Evolutionary conservation across 2,888 invertebrate genomes (phyloP).

Genomic region (Epinotia nisella): DNA sequence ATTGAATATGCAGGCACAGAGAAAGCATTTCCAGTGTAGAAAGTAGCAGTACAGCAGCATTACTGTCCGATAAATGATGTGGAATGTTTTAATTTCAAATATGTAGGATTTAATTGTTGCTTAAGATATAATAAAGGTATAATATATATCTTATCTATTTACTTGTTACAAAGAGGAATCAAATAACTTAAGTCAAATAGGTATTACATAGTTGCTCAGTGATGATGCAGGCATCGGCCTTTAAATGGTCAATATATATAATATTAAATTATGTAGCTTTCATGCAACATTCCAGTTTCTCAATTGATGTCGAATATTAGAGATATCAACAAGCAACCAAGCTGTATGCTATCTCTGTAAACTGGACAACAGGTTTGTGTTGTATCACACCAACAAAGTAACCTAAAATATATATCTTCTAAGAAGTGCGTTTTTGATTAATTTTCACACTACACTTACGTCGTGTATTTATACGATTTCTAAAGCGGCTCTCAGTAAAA

Average conservation of each 20-base stretch:
- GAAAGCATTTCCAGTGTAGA: constrained; percentile 6
- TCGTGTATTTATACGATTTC: constrained; percentile 57
- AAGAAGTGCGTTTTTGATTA: constrained; percentile 42
- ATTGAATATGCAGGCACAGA: neutral
- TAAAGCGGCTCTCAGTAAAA: constrained; percentile 57
- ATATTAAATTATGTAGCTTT: constrained; percentile 7
- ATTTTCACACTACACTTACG: constrained; percentile 39
- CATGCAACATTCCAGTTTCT: constrained; percentile 1
- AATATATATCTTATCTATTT: neutral
- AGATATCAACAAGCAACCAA: constrained; percentile 9
- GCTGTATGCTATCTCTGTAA: neutral
- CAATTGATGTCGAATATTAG: constrained; percentile 8
- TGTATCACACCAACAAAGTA: constrained; percentile 23
- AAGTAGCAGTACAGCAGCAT: neutral
- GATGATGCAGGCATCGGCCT: neutral
- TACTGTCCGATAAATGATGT: neutral
- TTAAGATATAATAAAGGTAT: too few relatives aligned
- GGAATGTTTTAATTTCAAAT: neutral
- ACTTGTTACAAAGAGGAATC: neutral
- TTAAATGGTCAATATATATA: neutral
- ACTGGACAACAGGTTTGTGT: constrained; percentile 30
- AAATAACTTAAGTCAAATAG: neutral
- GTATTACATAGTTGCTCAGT: neutral
- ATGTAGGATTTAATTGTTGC: too few relatives aligned
- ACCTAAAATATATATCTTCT: constrained; percentile 31